Percentiles rank a stretch among this genome's conserved stretches.
These are phyloP conservation scores for Exaiptasia diaphana DNA, from an alignment of 64 coral and sea anemone species.

Conservation along the genomic window DNA sequence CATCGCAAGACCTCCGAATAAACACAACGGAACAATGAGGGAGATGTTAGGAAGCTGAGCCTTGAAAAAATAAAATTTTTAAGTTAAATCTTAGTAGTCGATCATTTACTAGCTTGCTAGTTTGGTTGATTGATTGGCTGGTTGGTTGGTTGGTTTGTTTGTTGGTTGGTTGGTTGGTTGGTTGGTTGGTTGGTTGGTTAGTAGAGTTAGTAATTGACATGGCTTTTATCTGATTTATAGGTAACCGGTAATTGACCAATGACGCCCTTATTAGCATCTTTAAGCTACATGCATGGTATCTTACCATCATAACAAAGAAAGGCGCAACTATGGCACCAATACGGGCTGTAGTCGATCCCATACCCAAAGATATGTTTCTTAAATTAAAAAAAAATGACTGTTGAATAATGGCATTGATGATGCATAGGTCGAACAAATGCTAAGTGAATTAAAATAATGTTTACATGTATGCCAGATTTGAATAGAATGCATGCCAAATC, in stretches of 20 bases:
- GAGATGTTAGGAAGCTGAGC: neutral
- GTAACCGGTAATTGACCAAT: neutral
- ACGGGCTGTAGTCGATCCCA: slow-evolving; percentile 28
- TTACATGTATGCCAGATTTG: too few relatives aligned
- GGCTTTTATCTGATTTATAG: neutral
- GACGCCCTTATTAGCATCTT: neutral
- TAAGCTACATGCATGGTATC: neutral
- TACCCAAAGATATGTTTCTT: slow-evolving; percentile 35
- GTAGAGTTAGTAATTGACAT: neutral
- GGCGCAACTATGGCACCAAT: slow-evolving; percentile 21
- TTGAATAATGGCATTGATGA: too few relatives aligned
- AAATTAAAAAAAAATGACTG: neutral
- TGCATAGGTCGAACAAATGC: too few relatives aligned
- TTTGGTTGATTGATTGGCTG: too few relatives aligned
- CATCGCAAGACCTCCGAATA: neutral
- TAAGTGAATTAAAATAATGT: too few relatives aligned
- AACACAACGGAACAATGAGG: neutral
- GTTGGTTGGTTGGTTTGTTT: too few relatives aligned
- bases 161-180: too few relatives aligned
- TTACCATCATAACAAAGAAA: neutral
- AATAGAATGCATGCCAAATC: too few relatives aligned
- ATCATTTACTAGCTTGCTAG: too few relatives aligned
- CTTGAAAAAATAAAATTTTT: neutral
- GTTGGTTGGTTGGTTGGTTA: too few relatives aligned
- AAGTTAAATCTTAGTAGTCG: too few relatives aligned